Evolutionary conservation across 2,113 vertebrate genomes (phyloP).

Genomic region (Eupsittula cactorum): DNA sequence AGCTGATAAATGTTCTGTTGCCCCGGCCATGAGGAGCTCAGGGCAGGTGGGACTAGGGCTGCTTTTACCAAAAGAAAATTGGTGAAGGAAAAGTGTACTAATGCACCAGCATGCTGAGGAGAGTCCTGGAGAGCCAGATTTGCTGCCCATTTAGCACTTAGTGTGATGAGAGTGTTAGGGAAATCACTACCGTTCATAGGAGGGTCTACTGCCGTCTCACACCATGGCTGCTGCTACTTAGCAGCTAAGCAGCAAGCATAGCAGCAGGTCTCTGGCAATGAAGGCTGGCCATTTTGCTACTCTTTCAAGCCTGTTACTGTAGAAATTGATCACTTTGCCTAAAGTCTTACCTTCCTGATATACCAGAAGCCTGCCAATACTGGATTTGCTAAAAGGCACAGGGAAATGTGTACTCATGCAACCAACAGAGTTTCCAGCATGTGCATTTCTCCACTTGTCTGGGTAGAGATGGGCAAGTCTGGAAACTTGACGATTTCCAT

Average conservation of each 20-base stretch:
- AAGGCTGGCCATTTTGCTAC: background rate
- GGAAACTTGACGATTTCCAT: background rate
- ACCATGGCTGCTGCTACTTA: background rate
- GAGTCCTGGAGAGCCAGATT: background rate
- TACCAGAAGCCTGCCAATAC: background rate
- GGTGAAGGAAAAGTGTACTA: background rate
- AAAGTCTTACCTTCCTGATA: background rate
- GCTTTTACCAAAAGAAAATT: background rate
- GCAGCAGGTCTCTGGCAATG: background rate
- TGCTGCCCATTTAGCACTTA: background rate
- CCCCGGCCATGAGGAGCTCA: background rate
- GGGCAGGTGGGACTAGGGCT: background rate
- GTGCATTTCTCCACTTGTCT: background rate
- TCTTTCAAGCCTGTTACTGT: background rate
- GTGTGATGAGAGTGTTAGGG: background rate
- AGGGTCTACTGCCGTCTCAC: background rate
- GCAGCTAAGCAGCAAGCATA: background rate
- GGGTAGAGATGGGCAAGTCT: background rate
- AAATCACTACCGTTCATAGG: background rate
- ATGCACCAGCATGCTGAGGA: background rate
- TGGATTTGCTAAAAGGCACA: background rate
- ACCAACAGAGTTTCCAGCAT: background rate
- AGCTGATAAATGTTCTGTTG: background rate
- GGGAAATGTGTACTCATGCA: background rate
- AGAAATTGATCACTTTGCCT: background rate